phyloP scores from a whole-genome alignment of 2,888 invertebrate genomes.

The Agrochola circellaris region DNA sequence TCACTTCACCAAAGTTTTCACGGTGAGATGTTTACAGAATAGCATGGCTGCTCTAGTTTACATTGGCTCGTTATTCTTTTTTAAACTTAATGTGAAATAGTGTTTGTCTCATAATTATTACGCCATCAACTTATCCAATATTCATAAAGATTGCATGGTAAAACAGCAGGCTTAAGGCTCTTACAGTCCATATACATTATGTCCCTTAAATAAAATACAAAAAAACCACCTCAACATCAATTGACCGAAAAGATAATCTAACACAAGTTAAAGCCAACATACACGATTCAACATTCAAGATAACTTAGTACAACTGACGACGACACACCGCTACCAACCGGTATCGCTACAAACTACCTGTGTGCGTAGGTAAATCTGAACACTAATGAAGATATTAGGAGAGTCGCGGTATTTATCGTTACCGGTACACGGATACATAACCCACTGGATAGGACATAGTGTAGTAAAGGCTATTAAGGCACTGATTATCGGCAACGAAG shows the following conservation, averaged over 20 bases:
- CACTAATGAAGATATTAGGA: conserved; percentile 87
- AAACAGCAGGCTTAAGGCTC: too few species aligned
- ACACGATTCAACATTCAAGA: background rate
- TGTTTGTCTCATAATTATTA: too few species aligned
- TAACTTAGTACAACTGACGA: background rate
- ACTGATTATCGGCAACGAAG: background rate
- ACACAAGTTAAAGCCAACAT: background rate
- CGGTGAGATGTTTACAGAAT: too few species aligned
- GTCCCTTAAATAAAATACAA: background rate
- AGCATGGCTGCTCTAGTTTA: too few species aligned
- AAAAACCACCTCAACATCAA: background rate
- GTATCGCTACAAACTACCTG: conserved; percentile 65
- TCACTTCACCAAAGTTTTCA: too few species aligned
- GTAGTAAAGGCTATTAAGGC: background rate
- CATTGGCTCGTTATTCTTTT: too few species aligned
- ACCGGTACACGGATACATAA: conserved; percentile 40
- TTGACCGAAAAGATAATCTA: background rate
- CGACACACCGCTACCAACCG: background rate
- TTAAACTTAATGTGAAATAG: too few species aligned
- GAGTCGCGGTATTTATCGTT: conserved; percentile 60
- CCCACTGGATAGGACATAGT: conserved; percentile 52
- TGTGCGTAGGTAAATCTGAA: conserved; percentile 84
- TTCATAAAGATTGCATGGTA: too few species aligned
- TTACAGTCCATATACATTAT: background rate
- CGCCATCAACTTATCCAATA: too few species aligned